These are phyloP conservation scores for Varanus komodoensis DNA, from an alignment of 2,113 vertebrate genomes.

Conservation along the genomic window DNA sequence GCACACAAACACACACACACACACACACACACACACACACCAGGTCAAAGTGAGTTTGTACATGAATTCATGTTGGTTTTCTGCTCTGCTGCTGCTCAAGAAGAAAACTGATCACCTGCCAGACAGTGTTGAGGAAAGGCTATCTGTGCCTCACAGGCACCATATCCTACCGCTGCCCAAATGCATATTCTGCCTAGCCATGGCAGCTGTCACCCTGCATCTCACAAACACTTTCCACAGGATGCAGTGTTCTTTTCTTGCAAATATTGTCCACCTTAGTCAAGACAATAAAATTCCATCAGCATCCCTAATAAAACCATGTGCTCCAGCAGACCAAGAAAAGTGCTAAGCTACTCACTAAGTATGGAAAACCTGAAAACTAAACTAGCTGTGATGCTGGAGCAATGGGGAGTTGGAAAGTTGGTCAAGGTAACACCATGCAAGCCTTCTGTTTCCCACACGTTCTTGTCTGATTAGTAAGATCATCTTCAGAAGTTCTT, in stretches of 20 bases:
- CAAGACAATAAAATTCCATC: not conserved
- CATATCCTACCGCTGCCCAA: not conserved
- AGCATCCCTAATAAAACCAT: not conserved
- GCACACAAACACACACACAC: not conserved
- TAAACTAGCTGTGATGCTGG: not conserved
- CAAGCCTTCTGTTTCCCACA: not conserved
- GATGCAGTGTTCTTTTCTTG: conserved; percentile 8
- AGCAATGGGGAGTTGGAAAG: not conserved
- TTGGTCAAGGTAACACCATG: not conserved
- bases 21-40: not conserved
- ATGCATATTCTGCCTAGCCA: not conserved
- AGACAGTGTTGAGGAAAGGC: not conserved
- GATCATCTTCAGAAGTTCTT: no score
- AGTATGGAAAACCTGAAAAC: not conserved
- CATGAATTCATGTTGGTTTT: not conserved
- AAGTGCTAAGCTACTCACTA: not conserved
- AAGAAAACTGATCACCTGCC: not conserved
- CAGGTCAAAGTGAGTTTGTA: not conserved
- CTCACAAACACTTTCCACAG: not conserved
- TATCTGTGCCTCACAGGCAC: not conserved
- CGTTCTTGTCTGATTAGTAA: no score
- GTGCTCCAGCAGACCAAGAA: not conserved
- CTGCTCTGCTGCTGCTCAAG: not conserved
- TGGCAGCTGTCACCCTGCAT: not conserved
- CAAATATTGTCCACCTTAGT: not conserved